phyloP scores from a whole-genome alignment of 2,888 invertebrate species.

The Spicauda simplicius region DNA sequence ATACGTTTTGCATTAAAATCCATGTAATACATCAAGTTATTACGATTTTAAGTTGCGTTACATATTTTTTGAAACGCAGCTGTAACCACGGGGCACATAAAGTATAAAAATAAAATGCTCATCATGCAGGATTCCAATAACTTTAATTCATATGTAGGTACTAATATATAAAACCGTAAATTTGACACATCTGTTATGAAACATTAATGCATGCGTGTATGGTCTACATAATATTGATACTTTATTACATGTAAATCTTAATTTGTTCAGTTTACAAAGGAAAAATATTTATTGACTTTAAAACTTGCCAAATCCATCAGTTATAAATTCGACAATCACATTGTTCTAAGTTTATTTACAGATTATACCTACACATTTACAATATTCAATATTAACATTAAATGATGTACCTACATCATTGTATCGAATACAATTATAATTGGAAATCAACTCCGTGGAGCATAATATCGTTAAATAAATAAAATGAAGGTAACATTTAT shows the following conservation, averaged over 20 bases:
- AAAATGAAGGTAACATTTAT: conserved; percentile 59
- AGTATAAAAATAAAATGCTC: conserved; percentile 1
- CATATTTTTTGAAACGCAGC: too few relatives aligned
- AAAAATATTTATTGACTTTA: conserved; percentile 37
- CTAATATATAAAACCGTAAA: conserved; percentile 65
- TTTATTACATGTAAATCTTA: conserved; percentile 6
- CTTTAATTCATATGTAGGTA: conserved; percentile 64
- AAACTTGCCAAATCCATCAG: conserved; percentile 30
- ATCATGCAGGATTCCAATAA: conserved; percentile 38
- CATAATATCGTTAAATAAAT: conserved; percentile 41
- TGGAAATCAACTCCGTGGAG: not conserved
- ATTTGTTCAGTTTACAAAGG: conserved; percentile 19
- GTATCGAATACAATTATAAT: conserved; percentile 32
- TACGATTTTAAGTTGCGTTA: too few relatives aligned
- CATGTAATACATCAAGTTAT: too few relatives aligned
- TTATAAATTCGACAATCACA: conserved; percentile 32
- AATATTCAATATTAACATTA: conserved; percentile 18
- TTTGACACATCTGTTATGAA: conserved; percentile 59
- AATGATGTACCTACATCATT: conserved; percentile 29
- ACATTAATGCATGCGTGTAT: conserved; percentile 26
- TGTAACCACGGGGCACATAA: too few relatives aligned
- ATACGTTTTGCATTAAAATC: too few relatives aligned
- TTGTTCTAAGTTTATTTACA: conserved; percentile 29
- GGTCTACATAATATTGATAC: not conserved
- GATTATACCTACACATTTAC: conserved; percentile 35